Evolutionary conservation across 2,797 vertebrate genomes (phyloP).

Genomic region (Chromobotia macracanthus): DNA sequence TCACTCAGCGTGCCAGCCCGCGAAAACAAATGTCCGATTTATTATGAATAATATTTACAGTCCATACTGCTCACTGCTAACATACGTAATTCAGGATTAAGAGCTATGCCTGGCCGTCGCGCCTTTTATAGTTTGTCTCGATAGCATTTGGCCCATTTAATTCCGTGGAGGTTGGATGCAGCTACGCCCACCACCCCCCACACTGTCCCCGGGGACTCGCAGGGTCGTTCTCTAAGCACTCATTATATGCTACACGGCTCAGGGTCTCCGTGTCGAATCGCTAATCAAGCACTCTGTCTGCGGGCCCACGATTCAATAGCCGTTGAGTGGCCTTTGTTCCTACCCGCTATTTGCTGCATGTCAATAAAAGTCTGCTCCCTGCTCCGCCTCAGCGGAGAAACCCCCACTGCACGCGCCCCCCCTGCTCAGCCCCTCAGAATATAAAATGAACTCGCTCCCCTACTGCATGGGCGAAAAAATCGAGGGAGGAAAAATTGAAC

Average conservation of each 20-base stretch:
- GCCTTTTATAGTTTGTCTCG: slow-evolving; percentile 26
- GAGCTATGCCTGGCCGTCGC: slow-evolving; percentile 11
- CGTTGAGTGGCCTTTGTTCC: slow-evolving; percentile 78
- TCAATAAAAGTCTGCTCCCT: slow-evolving; percentile 69
- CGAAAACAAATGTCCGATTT: slow-evolving; percentile 31
- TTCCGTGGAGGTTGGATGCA: slow-evolving; percentile 42
- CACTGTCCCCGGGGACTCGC: slow-evolving; percentile 38
- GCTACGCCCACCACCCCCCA: slow-evolving; percentile 1
- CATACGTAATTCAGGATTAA: slow-evolving; percentile 35
- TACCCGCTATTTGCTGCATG: slow-evolving; percentile 73
- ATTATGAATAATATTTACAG: slow-evolving; percentile 30
- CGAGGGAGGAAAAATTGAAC: slow-evolving; percentile 51
- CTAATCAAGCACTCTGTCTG: slow-evolving; percentile 81
- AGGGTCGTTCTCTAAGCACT: slow-evolving; percentile 74
- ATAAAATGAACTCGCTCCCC: slow-evolving; percentile 60
- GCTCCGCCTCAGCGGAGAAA: slow-evolving; percentile 25
- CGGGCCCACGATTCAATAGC: slow-evolving; percentile 73
- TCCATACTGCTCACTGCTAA: slow-evolving; percentile 3
- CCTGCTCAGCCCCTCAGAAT: slow-evolving; percentile 54
- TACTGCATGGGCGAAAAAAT: slow-evolving; percentile 55
- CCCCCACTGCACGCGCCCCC: slow-evolving; percentile 30
- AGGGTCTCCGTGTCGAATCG: slow-evolving; percentile 77
- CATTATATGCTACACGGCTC: slow-evolving; percentile 79
- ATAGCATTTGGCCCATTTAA: slow-evolving; percentile 33
- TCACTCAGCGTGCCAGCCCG: neutral